Evolutionary conservation across 2,113 vertebrate genomes (phyloP).

Genomic region (Elanoides forficatus): DNA sequence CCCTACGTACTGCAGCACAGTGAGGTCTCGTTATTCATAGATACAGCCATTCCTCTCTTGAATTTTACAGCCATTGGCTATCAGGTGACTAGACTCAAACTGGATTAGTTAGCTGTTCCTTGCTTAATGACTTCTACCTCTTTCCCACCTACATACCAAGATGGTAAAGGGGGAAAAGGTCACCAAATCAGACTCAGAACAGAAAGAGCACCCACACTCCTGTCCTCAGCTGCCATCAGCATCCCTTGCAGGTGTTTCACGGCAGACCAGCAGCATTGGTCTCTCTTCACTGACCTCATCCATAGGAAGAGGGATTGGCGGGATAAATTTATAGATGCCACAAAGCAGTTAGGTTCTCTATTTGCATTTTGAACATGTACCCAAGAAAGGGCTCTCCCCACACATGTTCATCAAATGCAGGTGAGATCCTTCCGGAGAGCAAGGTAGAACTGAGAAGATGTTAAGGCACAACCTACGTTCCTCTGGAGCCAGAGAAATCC

Average conservation of each 20-base stretch:
- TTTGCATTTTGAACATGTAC: background rate
- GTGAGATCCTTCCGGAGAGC: background rate
- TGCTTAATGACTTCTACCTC: background rate
- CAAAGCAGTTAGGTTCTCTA: background rate
- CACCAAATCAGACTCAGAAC: no score
- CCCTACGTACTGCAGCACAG: rapidly evolving
- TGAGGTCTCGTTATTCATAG: background rate
- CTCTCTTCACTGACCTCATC: background rate
- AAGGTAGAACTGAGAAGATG: background rate
- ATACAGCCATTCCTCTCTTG: background rate
- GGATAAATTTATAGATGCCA: background rate
- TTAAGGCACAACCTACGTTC: background rate
- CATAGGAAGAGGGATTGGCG: background rate
- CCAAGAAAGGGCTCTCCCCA: background rate
- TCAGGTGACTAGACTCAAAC: background rate
- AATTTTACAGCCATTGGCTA: background rate
- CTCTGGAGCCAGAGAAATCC: background rate
- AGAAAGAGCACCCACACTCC: background rate
- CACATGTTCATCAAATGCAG: background rate
- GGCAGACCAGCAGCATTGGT: background rate
- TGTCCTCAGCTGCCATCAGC: background rate
- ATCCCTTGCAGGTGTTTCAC: background rate
- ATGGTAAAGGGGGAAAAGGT: background rate
- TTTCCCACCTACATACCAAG: background rate
- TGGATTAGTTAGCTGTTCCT: background rate